Evolutionary conservation across 2,797 vertebrate genomes (phyloP).

Genomic region (Pterois miles): DNA sequence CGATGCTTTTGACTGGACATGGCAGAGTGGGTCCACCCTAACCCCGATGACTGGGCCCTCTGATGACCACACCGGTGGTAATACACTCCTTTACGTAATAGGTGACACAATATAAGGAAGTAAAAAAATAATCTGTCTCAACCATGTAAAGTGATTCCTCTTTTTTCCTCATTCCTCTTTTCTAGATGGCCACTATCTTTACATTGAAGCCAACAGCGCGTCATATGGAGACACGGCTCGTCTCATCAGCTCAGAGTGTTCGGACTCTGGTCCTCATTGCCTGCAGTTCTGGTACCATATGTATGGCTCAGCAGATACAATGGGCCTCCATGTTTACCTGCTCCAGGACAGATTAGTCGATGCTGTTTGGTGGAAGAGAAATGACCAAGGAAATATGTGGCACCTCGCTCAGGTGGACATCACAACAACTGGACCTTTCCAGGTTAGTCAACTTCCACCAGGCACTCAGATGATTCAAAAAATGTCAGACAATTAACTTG

Average conservation of each 20-base stretch:
- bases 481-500: not conserved
- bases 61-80: constrained; percentile 80
- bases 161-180: not conserved
- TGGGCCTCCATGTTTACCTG: constrained; percentile 81
- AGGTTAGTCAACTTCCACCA: constrained; percentile 22
- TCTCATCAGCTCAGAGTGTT: constrained; percentile 76
- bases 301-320: constrained; percentile 78
- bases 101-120: not conserved
- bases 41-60: constrained; percentile 77
- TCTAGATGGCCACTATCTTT: constrained; percentile 78
- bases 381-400: constrained; percentile 82
- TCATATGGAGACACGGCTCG: constrained; percentile 75
- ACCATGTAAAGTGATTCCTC: not conserved
- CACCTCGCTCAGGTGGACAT: constrained; percentile 76
- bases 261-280: constrained; percentile 75
- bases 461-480: not conserved
- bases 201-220: constrained; percentile 73
- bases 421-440: constrained; percentile 59
- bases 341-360: constrained; percentile 47
- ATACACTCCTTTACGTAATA: not conserved
- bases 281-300: constrained; percentile 87
- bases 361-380: constrained; percentile 69
- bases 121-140: not conserved
- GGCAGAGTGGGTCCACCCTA: constrained; percentile 74
- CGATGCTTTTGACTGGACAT: constrained; percentile 83